These are phyloP conservation scores for Rugalucina vietnamica DNA, from an alignment of 2,888 invertebrate species.

Conservation along the genomic window DNA sequence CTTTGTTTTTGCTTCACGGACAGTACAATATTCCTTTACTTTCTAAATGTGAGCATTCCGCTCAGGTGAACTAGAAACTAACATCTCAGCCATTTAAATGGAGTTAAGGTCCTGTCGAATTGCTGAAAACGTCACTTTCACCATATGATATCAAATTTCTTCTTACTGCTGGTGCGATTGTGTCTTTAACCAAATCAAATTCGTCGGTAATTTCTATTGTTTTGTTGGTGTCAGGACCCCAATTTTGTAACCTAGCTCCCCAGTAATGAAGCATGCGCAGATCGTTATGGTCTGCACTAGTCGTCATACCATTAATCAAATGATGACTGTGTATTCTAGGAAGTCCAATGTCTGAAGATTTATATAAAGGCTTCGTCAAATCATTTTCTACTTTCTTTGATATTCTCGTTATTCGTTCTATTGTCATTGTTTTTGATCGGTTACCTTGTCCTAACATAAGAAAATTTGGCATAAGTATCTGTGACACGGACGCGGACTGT, in stretches of 20 bases:
- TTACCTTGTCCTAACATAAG: conserved; percentile 68
- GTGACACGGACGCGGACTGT: background rate
- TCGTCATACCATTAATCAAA: conserved; percentile 9
- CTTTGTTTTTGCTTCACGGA: no score
- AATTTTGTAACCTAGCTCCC: conserved; percentile 65
- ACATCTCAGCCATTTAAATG: no score
- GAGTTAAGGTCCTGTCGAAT: conserved; percentile 30
- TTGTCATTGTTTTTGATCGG: conserved; percentile 46
- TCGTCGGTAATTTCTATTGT: conserved; percentile 48
- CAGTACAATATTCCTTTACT: no score
- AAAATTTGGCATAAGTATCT: conserved; percentile 52
- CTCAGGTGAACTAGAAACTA: no score
- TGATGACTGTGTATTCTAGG: conserved; percentile 32
- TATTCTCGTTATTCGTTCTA: conserved; percentile 64
- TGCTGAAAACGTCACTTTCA: conserved; percentile 28
- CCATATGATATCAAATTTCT: conserved; percentile 10
- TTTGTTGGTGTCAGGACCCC: conserved; percentile 65
- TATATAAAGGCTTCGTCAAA: conserved; percentile 63
- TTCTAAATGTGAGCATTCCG: no score
- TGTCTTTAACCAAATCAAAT: conserved; percentile 13
- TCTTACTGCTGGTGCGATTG: conserved; percentile 15
- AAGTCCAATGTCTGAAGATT: background rate
- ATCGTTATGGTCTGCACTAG: conserved; percentile 25
- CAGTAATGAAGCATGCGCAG: conserved; percentile 68
- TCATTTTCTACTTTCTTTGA: conserved; percentile 55